Evolutionary conservation across 2,797 vertebrate genomes (phyloP), one percentile per base, ranked within the genome.

Genomic region (Luscinia megarhynchos): DNA sequence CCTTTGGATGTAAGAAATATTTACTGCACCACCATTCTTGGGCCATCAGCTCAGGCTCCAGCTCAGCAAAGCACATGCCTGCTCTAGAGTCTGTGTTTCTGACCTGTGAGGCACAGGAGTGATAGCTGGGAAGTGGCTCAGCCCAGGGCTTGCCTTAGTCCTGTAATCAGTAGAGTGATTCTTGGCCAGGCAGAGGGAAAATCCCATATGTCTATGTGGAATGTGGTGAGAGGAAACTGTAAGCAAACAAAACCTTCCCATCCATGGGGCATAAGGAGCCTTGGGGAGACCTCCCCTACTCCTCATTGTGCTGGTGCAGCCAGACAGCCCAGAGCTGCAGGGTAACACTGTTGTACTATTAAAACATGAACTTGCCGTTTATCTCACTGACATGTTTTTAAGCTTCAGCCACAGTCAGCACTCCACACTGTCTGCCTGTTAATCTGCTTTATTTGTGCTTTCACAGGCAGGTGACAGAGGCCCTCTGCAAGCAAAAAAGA

Each of bases 271-370:
- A 10, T 3, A 16, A 43, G 11, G 59, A 75, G 9, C 32, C 3
- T 0, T 2, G 3, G 8, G 45, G 34, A 77, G 29, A 41, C 23
- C 26, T 72, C 48, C 19, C 16, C 7, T 61, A n/a, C 20, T 66
- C 40, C 55, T 69, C 0, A 0, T 12, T 14, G 0, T 24, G 7
- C 46, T 0, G 1, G 32, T 4, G 4, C 72, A 90, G 58, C 16
- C 53, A 93, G 64, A n/a, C n/a, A 72, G 16, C 18, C 55, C 4
- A 10, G 9, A 67, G 53, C 59, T 62, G 55, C 67, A 68, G 29
- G 9, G 32, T 70, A 58, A n/a, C 36, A 24, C 15, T 23, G 6
- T 16, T 83, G 30, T 12, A 5, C 18, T 86, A 45, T 59, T 32
- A 87, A 87, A 94, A 73, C 36, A 69, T 19, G 32, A 72, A 34